phyloP scores from a whole-genome alignment of 2,888 invertebrate species.

The Platypus cylindrus region DNA sequence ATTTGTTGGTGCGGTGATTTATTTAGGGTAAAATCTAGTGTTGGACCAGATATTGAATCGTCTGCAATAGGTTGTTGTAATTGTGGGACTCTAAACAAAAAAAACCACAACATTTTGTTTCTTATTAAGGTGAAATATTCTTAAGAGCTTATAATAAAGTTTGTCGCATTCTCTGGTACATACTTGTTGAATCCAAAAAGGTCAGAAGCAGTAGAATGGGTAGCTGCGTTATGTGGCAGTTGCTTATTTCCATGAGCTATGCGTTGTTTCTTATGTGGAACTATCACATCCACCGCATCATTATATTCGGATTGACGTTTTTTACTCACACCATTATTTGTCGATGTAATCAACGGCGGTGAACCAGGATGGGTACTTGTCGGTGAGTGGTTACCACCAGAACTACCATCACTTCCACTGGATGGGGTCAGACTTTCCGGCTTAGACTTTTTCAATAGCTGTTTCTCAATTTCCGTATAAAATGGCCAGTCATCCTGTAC shows the following conservation, averaged over 20 bases:
- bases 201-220: constrained; percentile 11
- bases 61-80: too few relatives aligned
- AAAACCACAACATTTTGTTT: too few relatives aligned
- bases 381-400: constrained; percentile 68
- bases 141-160: too few relatives aligned
- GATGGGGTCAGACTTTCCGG: constrained; percentile 86
- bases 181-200: not conserved
- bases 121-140: too few relatives aligned
- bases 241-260: constrained; percentile 59
- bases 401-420: constrained; percentile 68
- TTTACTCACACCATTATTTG: constrained; percentile 39
- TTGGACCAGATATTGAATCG: constrained; percentile 3
- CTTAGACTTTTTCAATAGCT: constrained; percentile 78
- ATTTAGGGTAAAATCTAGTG: constrained; percentile 9
- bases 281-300: constrained; percentile 15
- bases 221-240: constrained; percentile 5
- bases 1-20: constrained; percentile 18
- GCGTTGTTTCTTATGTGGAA: constrained; percentile 48
- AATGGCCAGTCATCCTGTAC: constrained; percentile 91
- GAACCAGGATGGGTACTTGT: constrained; percentile 61
- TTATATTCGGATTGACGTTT: constrained; percentile 45
- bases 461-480: constrained; percentile 80
- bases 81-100: too few relatives aligned
- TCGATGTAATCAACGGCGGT: constrained; percentile 49
- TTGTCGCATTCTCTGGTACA: not conserved